Evolutionary conservation across 2,797 vertebrate genomes (phyloP).

Genomic region (Amphiprion clarkii): DNA sequence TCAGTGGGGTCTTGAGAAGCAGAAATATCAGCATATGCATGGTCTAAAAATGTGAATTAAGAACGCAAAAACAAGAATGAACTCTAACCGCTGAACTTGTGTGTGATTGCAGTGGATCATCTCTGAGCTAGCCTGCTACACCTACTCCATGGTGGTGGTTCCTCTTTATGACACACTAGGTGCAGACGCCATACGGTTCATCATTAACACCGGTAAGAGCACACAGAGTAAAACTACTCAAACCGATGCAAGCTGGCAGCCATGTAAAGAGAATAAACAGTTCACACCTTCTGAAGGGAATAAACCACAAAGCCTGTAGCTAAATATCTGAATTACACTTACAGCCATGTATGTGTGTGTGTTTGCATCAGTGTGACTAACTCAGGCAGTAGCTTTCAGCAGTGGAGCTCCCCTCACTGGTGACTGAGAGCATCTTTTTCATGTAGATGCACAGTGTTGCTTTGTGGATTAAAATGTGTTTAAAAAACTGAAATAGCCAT

Average conservation of each 20-base stretch:
- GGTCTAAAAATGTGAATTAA: neutral
- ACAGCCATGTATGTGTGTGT: neutral
- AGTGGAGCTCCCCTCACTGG: conserved; percentile 12
- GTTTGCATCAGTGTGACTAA: too few species aligned
- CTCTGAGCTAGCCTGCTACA: conserved; percentile 97
- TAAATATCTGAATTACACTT: neutral
- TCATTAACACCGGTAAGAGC: conserved; percentile 94
- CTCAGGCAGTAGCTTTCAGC: neutral
- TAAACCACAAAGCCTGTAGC: neutral
- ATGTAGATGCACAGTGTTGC: neutral
- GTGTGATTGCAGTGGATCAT: conserved; percentile 94
- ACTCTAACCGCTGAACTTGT: neutral
- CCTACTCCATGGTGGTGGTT: conserved; percentile 98
- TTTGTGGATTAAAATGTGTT: neutral
- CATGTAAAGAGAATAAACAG: neutral
- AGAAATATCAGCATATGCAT: neutral
- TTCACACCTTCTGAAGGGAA: neutral
- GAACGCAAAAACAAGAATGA: neutral
- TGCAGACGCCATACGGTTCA: conserved; percentile 94
- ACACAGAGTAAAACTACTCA: neutral
- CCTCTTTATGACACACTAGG: conserved; percentile 97
- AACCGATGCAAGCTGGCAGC: neutral
- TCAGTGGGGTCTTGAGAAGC: too few species aligned
- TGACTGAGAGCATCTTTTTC: conserved; percentile 2
- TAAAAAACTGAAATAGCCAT: neutral